Percentiles rank a stretch among this genome's conserved stretches.
phyloP scores from a whole-genome alignment of 2,888 invertebrate species.

The Agrenia bidenticulata region DNA sequence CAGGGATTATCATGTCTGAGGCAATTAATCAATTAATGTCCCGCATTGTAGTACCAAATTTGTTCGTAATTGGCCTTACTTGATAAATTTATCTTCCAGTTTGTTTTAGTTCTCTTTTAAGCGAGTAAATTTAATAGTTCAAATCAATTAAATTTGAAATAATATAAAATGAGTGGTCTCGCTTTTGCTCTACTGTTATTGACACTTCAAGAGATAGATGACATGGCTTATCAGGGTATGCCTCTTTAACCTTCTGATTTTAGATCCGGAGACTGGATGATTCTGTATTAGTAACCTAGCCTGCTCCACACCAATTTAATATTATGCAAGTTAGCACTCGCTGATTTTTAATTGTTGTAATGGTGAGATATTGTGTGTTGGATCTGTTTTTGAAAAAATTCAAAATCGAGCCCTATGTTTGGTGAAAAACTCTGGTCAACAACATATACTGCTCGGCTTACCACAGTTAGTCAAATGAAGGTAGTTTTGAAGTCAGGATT shows the following conservation, averaged over 20 bases:
- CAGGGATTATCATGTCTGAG: too few species aligned
- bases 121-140: too few species aligned
- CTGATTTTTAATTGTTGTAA: too few species aligned
- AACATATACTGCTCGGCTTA: not conserved
- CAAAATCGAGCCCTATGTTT: not conserved
- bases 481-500: constrained; percentile 1
- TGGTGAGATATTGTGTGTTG: not conserved
- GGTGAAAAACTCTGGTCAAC: constrained; percentile 1
- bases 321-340: too few species aligned
- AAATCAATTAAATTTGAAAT: too few species aligned
- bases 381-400: not conserved
- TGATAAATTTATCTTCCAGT: too few species aligned
- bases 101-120: too few species aligned
- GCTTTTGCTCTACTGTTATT: too few species aligned
- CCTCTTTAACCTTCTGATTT: not conserved
- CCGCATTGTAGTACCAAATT: too few species aligned
- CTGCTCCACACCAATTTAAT: not conserved
- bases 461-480: constrained; percentile 1
- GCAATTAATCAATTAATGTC: too few species aligned
- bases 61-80: too few species aligned
- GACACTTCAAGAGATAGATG: constrained; percentile 4
- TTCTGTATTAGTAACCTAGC: not conserved
- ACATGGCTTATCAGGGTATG: constrained; percentile 6
- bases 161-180: too few species aligned
- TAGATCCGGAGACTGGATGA: not conserved